Conservation (phyloP, 2,888 invertebrate species). For the Orthonevra nobilis region DNA sequence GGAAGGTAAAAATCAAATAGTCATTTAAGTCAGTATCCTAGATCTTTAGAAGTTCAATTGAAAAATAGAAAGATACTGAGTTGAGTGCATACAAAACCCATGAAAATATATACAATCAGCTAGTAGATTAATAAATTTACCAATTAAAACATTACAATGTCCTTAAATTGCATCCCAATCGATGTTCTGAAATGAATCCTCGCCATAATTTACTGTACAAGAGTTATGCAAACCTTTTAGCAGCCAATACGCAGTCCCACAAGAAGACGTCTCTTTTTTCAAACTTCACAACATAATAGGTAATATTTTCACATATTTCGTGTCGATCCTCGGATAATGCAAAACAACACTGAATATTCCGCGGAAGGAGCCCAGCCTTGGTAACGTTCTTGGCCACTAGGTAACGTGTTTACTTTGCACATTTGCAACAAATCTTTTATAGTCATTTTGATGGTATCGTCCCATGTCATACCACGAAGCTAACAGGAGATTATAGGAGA, state of each 20-base stretch:
- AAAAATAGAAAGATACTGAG: no score
- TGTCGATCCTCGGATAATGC: slow-evolving; percentile 65
- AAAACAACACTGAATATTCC: slow-evolving; percentile 4
- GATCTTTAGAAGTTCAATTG: no score
- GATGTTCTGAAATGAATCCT: slow-evolving; percentile 18
- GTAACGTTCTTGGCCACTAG: slow-evolving; percentile 36
- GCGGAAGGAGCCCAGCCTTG: slow-evolving; percentile 5
- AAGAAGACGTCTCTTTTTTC: slow-evolving; percentile 23
- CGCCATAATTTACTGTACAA: slow-evolving; percentile 36
- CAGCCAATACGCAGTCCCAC: slow-evolving; percentile 13
- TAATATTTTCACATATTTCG: slow-evolving; percentile 67
- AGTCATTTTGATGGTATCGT: slow-evolving; percentile 66
- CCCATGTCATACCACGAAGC: slow-evolving; percentile 66
- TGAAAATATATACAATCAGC: no score
- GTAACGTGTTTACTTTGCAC: slow-evolving; percentile 59
- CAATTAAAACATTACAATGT: not conserved
- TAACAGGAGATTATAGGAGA: slow-evolving; percentile 67
- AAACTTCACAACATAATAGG: slow-evolving; percentile 43
- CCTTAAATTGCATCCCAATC: slow-evolving; percentile 39
- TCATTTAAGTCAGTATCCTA: no score
- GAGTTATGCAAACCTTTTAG: slow-evolving; percentile 17
- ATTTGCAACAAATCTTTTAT: slow-evolving; percentile 68
- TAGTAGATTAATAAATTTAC: no score
- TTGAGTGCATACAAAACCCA: no score
- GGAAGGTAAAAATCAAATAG: no score